A percentile compares a stretch with the other conserved stretches of the same genome.
phyloP scores from a whole-genome alignment of 2,113 vertebrate species.

The Propithecus coquereli region DNA sequence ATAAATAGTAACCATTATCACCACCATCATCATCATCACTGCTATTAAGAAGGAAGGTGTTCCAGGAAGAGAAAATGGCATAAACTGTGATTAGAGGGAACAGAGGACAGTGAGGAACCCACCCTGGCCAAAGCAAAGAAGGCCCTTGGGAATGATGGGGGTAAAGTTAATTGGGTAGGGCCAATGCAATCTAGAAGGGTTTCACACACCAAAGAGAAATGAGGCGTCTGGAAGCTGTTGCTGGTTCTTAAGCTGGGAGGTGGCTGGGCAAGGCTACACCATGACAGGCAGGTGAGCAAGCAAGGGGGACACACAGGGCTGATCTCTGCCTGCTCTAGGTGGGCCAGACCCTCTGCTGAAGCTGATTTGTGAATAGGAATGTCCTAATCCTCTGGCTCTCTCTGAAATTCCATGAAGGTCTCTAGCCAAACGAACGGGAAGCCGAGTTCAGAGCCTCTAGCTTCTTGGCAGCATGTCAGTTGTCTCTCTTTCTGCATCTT shows the following conservation, averaged over 20 bases:
- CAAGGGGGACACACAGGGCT: not conserved
- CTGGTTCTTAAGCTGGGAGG: not conserved
- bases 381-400: not conserved
- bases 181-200: rapidly evolving
- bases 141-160: not conserved
- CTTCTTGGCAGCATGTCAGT: not conserved
- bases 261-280: too few species aligned
- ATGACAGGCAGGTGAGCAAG: not conserved
- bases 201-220: not conserved
- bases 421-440: not conserved
- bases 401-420: not conserved
- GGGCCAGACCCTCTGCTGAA: not conserved
- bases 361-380: not conserved
- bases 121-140: not conserved
- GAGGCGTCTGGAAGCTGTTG: rapidly evolving
- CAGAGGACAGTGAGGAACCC: not conserved
- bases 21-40: not conserved
- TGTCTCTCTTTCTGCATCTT: slow-evolving; percentile 61
- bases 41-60: not conserved
- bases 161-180: not conserved
- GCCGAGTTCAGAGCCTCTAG: not conserved
- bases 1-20: not conserved
- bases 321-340: not conserved
- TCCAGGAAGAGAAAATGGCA: not conserved
- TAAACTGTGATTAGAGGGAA: not conserved